These are phyloP conservation scores for Trinorchestia longiramus DNA, from an alignment of 1,140 invertebrate species.

Conservation along the genomic window DNA sequence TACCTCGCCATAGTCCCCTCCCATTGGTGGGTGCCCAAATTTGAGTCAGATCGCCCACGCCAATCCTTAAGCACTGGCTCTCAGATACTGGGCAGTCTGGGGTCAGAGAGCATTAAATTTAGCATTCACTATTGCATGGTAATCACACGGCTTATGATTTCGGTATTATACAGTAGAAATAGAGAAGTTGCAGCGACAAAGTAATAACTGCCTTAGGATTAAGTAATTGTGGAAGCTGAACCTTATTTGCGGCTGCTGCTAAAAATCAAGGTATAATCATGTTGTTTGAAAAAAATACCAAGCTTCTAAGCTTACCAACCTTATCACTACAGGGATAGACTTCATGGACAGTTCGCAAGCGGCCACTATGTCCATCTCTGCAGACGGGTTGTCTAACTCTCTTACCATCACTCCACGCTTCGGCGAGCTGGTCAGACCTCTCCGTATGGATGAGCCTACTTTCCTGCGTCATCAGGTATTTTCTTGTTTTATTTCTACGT, in stretches of 20 bases:
- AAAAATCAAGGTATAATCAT: neutral
- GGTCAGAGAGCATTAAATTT: no score
- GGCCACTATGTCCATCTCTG: slow-evolving; percentile 83
- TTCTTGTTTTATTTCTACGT: slow-evolving; percentile 64
- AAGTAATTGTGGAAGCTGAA: neutral
- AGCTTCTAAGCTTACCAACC: neutral
- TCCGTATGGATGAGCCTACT: slow-evolving; percentile 83
- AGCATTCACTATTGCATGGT: no score
- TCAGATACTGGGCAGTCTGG: no score
- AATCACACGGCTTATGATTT: no score
- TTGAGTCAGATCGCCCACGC: no score
- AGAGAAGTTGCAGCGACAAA: no score
- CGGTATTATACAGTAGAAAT: no score
- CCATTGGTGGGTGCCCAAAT: no score
- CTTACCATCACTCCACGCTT: slow-evolving; percentile 85
- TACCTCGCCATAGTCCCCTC: no score
- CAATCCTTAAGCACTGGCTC: no score
- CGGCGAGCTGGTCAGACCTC: slow-evolving; percentile 88
- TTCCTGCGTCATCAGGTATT: slow-evolving; percentile 80
- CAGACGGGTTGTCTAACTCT: slow-evolving; percentile 75
- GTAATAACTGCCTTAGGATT: no score
- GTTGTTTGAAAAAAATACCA: neutral
- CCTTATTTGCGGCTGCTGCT: neutral
- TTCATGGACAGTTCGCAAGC: slow-evolving; percentile 95
- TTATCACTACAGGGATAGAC: slow-evolving; percentile 75